Evolutionary conservation across 2,888 invertebrate genomes (phyloP), one percentile per base, ranked within the genome.

Genomic region (Oeneis ivallda): DNA sequence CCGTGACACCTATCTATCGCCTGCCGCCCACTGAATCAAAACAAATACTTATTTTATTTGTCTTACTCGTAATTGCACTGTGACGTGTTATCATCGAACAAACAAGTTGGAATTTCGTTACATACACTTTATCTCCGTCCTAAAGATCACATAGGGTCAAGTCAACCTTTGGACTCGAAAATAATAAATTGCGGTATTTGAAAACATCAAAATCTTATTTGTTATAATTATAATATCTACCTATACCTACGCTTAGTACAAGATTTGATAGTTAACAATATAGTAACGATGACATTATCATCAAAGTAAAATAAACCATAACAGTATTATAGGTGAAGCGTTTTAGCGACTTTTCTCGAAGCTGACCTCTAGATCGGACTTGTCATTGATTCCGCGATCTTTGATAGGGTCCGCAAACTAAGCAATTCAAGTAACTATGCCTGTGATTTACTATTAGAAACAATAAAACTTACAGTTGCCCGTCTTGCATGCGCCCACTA

Each of bases 1-100:
- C 91, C 91, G 72, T 92, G 91, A 92, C 91, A 89, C 87, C 86
- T 81, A 83, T 86, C 81, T 81, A 80, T 81, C 81, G 78, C 13
- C 63, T 63, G 0, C 45, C 1, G 26, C 15, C 9, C 13, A 59
- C 70, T 53, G 69, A 86, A 86, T 87, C 89, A 79, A 82, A 87
- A 89, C 85, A 88, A 85, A 39, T n/a, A n/a, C n/a, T n/a, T n/a
- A n/a, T n/a, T n/a, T 4, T 85, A 80, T 85, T 83, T 82, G 83
- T 82, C 77, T 79, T 72, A 79, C 7, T 17, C 45, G 19, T 11
- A 76, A 81, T 79, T 86, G 85, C 84, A 85, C 75, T 70, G 78
- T 89, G 89, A 88, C 89, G 89, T 85, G 56, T 65, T 74, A 71
- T 71, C 76, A 69, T 70, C 70, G 71, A 73, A 68, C 71, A 67